Base-by-base conservation (phyloP, 2,113 vertebrate genomes). In the Pipra filicauda region DNA sequence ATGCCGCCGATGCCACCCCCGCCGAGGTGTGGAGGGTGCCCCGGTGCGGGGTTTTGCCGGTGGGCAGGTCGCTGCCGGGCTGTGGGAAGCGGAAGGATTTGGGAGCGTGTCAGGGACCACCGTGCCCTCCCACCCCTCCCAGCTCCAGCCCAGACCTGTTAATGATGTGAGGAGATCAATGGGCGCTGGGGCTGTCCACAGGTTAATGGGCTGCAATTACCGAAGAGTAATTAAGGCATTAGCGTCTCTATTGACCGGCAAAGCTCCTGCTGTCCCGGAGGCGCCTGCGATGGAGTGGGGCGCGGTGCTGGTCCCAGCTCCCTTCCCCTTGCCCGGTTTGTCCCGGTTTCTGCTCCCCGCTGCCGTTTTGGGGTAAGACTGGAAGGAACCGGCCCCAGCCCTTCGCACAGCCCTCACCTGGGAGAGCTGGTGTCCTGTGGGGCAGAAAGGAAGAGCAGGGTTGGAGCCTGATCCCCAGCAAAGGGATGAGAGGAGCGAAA, bases 121-220 rank as follows among this genome's bases (percentile, higher is more conserved):
- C 73, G 49, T 16, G 28, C 15, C 0, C 35, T 51, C 66, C 6
- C 73, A 2, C 12, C 70, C 77, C 57, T 72, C 83, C 73, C 71
- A 23, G 17, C 73, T 74, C 91, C 75, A 37, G 51, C 70, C 11
- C 66, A 26, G 81, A 69, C 6, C 88, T 12, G 74, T 67, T 74
- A 76, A 71, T 26, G 94, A 52, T 61, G 73, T 16, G 83, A 72
- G 73, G 72, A 67, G 96, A 92, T 85, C 93, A n/a, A 48, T 92
- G 94, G 94, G 88, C 15, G 3, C 74, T 88, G 70, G 35, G 72
- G 65, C 90, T 58, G 73, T 74, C 94, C 73, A 9, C 83, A 67
- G 78, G 89, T 94, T 97, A 96, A 97, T 92, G 88, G 73, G 8
- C 64, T 83, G 77, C 74, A 73, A 92, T 97, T 96, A 96, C 49